phyloP scores from a whole-genome alignment of 2,888 invertebrate genomes.

The Pterobdella sp. region DNA sequence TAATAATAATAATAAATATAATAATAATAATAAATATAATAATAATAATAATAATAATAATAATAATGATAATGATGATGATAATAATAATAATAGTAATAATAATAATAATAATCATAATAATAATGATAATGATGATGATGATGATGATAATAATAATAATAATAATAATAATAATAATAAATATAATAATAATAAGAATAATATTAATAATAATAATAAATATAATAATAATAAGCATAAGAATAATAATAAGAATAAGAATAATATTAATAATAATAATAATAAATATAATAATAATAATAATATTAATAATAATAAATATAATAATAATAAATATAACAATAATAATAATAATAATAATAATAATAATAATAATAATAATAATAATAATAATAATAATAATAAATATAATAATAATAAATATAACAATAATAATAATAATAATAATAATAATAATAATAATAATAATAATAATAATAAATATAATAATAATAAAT shows the following conservation, averaged over 20 bases:
- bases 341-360: neutral
- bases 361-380: neutral
- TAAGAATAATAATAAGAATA: neutral
- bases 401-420: neutral
- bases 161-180: constrained; percentile 6
- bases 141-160: constrained; percentile 1
- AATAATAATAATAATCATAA: neutral
- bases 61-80: constrained; percentile 25
- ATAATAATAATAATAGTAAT: constrained; percentile 23
- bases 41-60: constrained; percentile 22
- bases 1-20: neutral
- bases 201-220: neutral
- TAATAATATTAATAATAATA: neutral
- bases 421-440: neutral
- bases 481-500: neutral
- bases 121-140: constrained; percentile 11
- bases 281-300: neutral
- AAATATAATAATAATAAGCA: neutral
- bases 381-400: neutral
- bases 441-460: neutral
- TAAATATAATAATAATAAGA: neutral
- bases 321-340: neutral
- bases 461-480: neutral
- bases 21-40: constrained; percentile 12
- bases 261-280: neutral